Conservation (phyloP, 2,113 vertebrate species). For the Percopsis transmontana region DNA sequence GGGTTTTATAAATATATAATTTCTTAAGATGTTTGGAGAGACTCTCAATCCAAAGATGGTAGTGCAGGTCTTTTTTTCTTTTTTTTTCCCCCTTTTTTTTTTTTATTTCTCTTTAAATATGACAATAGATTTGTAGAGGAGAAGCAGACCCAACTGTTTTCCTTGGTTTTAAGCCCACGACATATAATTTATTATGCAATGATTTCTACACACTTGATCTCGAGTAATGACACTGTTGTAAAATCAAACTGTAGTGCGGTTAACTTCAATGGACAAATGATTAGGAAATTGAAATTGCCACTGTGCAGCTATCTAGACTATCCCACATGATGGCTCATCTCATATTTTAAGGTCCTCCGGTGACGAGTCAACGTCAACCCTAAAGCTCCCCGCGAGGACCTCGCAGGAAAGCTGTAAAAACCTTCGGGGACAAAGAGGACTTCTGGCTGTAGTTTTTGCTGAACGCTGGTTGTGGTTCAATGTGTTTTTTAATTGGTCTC, state of each 20-base stretch:
- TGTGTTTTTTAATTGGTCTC: conserved; percentile 28
- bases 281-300: conserved; percentile 31
- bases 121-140: conserved; percentile 15
- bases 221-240: conserved; percentile 36
- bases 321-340: neutral
- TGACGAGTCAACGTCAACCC: conserved; percentile 22
- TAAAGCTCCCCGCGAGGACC: conserved; percentile 8
- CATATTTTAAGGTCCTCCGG: conserved; percentile 12
- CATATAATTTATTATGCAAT: conserved; percentile 36
- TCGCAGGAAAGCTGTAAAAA: conserved; percentile 7
- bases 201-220: conserved; percentile 38
- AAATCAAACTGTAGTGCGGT: conserved; percentile 55
- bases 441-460: conserved; percentile 40
- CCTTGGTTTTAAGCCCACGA: conserved; percentile 34
- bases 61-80: conserved; percentile 21
- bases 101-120: conserved; percentile 18
- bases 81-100: conserved; percentile 6
- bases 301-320: conserved; percentile 50
- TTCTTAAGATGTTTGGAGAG: conserved; percentile 17
- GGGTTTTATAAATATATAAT: conserved; percentile 31
- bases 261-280: conserved; percentile 22
- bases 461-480: conserved; percentile 29
- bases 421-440: neutral
- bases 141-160: conserved; percentile 25
- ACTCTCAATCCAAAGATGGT: conserved; percentile 67